Base-by-base conservation (phyloP, 23 tunicate genomes). In the Corella eumyota region DNA sequence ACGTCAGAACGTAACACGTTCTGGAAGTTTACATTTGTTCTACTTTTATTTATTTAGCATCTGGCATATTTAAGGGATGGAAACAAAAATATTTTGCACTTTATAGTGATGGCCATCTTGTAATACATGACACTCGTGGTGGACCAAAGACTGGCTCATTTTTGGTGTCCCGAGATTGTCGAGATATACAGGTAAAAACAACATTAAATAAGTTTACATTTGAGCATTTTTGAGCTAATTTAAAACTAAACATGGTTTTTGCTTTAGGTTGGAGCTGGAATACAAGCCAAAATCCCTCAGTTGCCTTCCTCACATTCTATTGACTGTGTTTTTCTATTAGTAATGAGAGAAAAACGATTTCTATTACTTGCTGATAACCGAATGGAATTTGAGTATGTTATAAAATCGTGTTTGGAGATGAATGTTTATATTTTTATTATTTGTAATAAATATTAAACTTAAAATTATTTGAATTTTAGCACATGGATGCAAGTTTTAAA, bases 51-150 rank as follows among this genome's bases (percentile, higher is more conserved):
- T 19, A 3, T 61, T 71, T 26, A 71, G 77, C 90, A 3, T 34
- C 90, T 25, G 90, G 90, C 6, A 67, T 80, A 33, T 66, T 80
- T 36, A 80, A 72, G 48, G 74, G 74, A 13, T 80, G 90, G 90
- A 80, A 80, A 61, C 52, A 72, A 53, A 40, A 73, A 37, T 80
- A 80, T 48, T 80, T 80, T 45, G 47, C 26, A 3, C 23, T 76
- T 30, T 76, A 67, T 47, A 46, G 36, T 45, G 83, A 76, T 60
- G 83, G 83, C 31, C 83, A 76, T 1, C 60, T 76, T 76, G 83
- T 76, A 0, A 68, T 67, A 24, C 67, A 37, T 60, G 83, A 76
- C 58, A 34, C 58, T 36, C 67, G 67, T 45, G 83, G 71, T 9
- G 83, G 83, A 6, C 74, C 83, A 22, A 73, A 74, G 22, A 74